Conservation (phyloP, 2,113 vertebrate genomes). For the Mustelus asterias region DNA sequence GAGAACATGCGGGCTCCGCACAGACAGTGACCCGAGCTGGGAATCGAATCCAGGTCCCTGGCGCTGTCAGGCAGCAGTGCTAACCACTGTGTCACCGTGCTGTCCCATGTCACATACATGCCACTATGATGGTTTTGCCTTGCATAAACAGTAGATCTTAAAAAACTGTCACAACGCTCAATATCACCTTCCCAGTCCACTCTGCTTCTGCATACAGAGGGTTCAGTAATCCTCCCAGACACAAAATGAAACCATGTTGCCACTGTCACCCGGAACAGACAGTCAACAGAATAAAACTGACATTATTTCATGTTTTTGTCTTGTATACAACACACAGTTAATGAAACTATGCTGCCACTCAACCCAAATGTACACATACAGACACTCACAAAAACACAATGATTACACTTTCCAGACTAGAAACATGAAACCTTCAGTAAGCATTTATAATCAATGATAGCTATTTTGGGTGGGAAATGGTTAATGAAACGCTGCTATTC, state of each 20-base stretch:
- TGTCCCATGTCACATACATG: background rate
- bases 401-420: background rate
- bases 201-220: too few relatives aligned
- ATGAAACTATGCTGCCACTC: background rate
- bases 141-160: background rate
- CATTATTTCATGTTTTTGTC: background rate
- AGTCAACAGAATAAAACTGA: background rate
- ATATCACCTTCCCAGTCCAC: background rate
- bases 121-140: background rate
- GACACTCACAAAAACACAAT: background rate
- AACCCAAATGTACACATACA: background rate
- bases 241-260: background rate
- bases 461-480: background rate
- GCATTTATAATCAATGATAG: background rate
- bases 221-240: background rate
- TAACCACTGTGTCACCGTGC: too few relatives aligned
- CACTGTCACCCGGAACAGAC: background rate
- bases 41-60: too few relatives aligned
- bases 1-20: too few relatives aligned
- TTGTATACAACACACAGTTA: background rate
- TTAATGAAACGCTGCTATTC: background rate
- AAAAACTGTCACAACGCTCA: background rate
- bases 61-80: too few relatives aligned
- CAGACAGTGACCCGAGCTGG: too few relatives aligned
- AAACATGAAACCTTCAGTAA: background rate